Base-by-base conservation (phyloP, 1,140 invertebrate genomes). In the Stegodyphus mimosarum region DNA sequence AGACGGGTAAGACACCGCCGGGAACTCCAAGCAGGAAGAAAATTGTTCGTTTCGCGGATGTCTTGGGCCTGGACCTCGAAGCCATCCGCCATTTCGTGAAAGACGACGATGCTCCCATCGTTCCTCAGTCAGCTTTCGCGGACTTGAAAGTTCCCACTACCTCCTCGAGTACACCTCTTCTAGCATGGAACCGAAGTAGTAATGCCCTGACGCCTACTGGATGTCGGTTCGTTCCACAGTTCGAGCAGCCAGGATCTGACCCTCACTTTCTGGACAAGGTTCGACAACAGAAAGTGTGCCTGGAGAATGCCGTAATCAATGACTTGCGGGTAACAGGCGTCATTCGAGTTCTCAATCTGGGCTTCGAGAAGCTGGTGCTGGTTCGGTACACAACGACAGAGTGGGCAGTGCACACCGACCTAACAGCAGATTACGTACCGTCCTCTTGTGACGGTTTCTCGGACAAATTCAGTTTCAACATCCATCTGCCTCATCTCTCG, bases 11-110 rank as follows among this genome's bases (percentile, higher is more conserved):
- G 77, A 83, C 76, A 13, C 88, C 88, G 4, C 88, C 88, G 0
- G 88, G 86, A 4, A 88, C 88, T 10, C 95, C 96, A 0, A 94
- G 94, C 5, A 92, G 95, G 1, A 98, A 98, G 90, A 99, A 98
- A 91, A 97, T 97, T 55, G 97, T 98, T 1, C 92, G 97, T 17
- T 99, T 99, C 90, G 97, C 97, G 0, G 97, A 99, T 89, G 96
- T 96, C 1, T 91, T 99, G 60, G 97, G 97, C 0, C 91, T 99
- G 7, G 97, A 99, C 91, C 91, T 99, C 86, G 96, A 96, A 11
- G 95, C 96, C 88, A 95, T 98, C 0, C 71, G 86, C 13, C 87
- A 88, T 60, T 88, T 89, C n/a, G 73, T 79, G 4, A 78, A 86
- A 72, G 66, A 86, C 33, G 96, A 97, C 89, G 96, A 97, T 90